Percentiles rank a stretch among this genome's conserved stretches.
Evolutionary conservation across 2,113 vertebrate genomes (phyloP).

Genomic region (Nyctibius bracteatus): DNA sequence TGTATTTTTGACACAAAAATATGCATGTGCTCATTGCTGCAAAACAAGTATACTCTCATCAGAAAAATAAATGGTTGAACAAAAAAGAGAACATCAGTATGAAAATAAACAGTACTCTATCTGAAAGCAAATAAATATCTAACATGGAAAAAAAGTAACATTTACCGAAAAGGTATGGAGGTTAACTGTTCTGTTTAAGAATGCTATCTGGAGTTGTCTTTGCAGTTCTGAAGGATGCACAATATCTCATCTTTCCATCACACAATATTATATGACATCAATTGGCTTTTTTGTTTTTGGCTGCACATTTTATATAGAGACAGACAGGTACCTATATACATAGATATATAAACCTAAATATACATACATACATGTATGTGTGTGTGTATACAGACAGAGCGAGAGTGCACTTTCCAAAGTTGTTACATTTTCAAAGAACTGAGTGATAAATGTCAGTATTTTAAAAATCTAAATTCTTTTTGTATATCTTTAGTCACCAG

Average conservation of each 20-base stretch:
- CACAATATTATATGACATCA: background rate
- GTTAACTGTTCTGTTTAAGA: background rate
- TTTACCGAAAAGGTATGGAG: background rate
- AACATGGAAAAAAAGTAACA: background rate
- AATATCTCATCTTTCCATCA: background rate
- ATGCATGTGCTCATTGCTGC: fast-evolving
- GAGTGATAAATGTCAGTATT: background rate
- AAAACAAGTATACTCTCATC: background rate
- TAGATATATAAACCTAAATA: fast-evolving
- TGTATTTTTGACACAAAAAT: background rate
- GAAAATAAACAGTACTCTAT: background rate
- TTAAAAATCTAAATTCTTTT: background rate
- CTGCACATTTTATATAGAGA: background rate
- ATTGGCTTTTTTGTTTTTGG: background rate
- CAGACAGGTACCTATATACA: background rate
- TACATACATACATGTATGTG: fast-evolving
- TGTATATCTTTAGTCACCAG: background rate
- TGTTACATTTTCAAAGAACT: background rate
- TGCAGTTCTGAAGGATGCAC: background rate
- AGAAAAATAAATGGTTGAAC: background rate
- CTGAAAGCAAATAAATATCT: background rate
- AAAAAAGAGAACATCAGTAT: background rate
- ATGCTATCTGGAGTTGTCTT: background rate
- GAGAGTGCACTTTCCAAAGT: background rate
- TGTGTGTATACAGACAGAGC: background rate